Evolutionary conservation across 2,797 vertebrate genomes (phyloP).

Genomic region (Ceryle rudis): DNA sequence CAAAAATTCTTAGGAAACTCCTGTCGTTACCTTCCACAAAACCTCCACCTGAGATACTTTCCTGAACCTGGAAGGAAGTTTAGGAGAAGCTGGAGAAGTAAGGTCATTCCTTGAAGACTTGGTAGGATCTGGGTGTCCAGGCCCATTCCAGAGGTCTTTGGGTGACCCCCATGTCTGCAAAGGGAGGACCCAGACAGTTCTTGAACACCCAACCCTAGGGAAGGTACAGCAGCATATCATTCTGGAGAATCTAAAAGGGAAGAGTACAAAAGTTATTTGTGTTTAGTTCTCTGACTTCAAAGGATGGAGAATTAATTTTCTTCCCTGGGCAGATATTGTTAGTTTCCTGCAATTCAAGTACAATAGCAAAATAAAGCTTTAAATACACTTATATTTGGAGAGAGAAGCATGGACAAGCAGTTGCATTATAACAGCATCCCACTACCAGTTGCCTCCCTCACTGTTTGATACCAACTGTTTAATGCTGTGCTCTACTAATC

Average conservation of each 20-base stretch:
- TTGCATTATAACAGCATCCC: neutral
- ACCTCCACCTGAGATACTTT: neutral
- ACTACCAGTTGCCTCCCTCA: neutral
- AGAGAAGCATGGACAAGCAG: neutral
- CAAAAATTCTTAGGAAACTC: neutral
- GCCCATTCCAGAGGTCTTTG: neutral
- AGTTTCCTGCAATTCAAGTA: neutral
- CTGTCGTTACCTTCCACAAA: neutral
- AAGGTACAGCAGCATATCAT: neutral
- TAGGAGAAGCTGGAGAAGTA: neutral
- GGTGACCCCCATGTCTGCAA: neutral
- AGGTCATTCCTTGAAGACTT: neutral
- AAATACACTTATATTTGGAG: neutral
- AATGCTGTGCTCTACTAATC: neutral
- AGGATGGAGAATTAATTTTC: neutral
- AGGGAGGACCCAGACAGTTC: neutral
- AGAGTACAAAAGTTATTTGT: neutral
- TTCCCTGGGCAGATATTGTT: neutral
- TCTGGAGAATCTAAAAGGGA: neutral
- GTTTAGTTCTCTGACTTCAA: neutral
- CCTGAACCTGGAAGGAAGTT: neutral
- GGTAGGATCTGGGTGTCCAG: neutral
- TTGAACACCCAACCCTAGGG: neutral
- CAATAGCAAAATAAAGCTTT: neutral
- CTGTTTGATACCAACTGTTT: neutral